These are phyloP conservation scores for Andrena camellia DNA, from an alignment of 2,888 invertebrate genomes.

Conservation along the genomic window DNA sequence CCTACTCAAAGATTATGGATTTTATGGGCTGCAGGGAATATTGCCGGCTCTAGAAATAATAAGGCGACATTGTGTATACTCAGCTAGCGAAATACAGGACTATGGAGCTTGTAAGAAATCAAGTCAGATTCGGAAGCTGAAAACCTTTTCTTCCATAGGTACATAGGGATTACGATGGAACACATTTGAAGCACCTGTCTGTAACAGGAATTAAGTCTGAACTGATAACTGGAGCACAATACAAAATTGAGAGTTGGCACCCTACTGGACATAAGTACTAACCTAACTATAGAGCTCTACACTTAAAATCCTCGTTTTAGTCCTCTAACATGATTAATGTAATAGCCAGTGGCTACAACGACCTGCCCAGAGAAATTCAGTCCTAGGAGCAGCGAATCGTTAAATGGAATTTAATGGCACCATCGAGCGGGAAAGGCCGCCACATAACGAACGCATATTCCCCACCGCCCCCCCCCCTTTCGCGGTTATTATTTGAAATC, in stretches of 20 bases:
- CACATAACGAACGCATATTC: neutral
- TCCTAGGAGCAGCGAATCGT: neutral
- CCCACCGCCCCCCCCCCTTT: neutral
- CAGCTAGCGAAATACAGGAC: too few species aligned
- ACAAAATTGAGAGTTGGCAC: too few species aligned
- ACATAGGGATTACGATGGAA: neutral
- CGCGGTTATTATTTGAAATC: neutral
- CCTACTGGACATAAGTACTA: neutral
- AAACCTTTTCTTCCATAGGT: too few species aligned
- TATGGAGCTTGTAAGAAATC: too few species aligned
- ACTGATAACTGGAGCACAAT: too few species aligned
- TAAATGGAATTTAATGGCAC: slow-evolving; percentile 5
- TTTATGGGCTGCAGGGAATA: too few species aligned
- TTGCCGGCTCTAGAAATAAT: too few species aligned
- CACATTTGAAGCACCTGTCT: too few species aligned
- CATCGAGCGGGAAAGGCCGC: neutral
- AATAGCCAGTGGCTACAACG: neutral
- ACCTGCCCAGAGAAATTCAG: neutral
- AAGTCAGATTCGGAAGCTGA: too few species aligned
- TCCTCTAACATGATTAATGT: neutral
- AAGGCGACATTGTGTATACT: too few species aligned
- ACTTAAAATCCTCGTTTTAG: neutral
- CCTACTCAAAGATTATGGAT: too few species aligned
- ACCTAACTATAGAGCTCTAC: neutral
- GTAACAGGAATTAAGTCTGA: too few species aligned